Evolutionary conservation across 2,113 vertebrate species (phyloP), one percentile per base, ranked within the genome.

Genomic region (Oplegnathus fasciatus): DNA sequence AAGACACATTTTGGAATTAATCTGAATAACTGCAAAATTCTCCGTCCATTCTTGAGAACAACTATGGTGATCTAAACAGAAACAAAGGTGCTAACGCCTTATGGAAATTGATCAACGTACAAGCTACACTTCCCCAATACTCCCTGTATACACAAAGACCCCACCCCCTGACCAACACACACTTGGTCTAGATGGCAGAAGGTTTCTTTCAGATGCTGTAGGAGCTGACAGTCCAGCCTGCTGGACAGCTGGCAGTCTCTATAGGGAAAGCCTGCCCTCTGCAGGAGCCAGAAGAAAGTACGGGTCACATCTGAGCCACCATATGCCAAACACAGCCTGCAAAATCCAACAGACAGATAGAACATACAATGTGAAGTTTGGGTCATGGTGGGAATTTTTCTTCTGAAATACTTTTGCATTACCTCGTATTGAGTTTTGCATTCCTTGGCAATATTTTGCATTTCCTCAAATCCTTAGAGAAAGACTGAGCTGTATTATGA

Each of bases 171-270:
- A 70, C 4, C 24, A 71, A 71, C 17, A 90, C 81, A 57, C 73
- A 99, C 98, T 96, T 99, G 98, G 89, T 99, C 96, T 73, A 99
- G 94, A 90, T 99, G 98, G 91, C 98, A 99, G 82, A 99, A 98
- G 0, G 95, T 98, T 92, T 99, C 98, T 80, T 99, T 99, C 4
- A 99, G 93, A 54, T 99, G 97, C 87, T 99, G 98, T 62, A 99
- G 95, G 15, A 99, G 96, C 69, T 98, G 95, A 83, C 97, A 97
- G 74, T 99, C 98, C 91, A 98, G 94, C 78, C 96, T 97, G 84
- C 93, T 98, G 64, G 96, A 91, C 81, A 99, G 89, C 87, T 98
- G 97, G 89, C 98, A 99, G 64, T 99, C 98, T 94, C 97, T 96
- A 3, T 99, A 99, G 28, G 98, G 98, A 87, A 99, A 99, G 1